Percentiles rank a stretch among this genome's conserved stretches.
Conservation (phyloP, 2,888 invertebrate genomes). For the Sepiola atlantica region DNA sequence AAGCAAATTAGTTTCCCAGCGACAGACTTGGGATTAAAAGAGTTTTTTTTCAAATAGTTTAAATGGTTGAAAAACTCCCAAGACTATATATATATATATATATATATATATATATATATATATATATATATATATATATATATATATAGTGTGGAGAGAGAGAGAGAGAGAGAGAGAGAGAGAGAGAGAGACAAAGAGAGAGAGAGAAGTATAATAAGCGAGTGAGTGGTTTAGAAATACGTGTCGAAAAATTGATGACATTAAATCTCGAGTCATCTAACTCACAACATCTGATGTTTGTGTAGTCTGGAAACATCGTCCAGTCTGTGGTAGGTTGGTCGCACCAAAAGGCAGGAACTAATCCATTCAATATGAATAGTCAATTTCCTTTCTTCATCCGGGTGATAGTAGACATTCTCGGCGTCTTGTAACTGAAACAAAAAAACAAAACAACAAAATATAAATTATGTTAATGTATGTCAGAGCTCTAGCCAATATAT, state of each 20-base stretch:
- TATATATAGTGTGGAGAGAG: too few species aligned
- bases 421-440: slow-evolving; percentile 77
- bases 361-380: slow-evolving; percentile 88
- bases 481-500: background rate
- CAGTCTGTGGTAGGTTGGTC: slow-evolving; percentile 87
- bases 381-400: slow-evolving; percentile 82
- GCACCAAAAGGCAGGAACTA: slow-evolving; percentile 86
- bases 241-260: too few species aligned
- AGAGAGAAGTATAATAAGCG: too few species aligned
- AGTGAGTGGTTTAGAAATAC: too few species aligned
- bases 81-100: too few species aligned
- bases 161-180: background rate
- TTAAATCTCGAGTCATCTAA: background rate
- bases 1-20: too few species aligned
- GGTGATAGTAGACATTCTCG: slow-evolving; percentile 81
- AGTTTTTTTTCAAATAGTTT: too few species aligned
- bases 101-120: too few species aligned
- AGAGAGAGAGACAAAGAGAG: background rate
- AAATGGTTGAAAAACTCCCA: too few species aligned
- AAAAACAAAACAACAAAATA: background rate
- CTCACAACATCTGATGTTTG: slow-evolving; percentile 88
- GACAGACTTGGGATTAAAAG: too few species aligned
- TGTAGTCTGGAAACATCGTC: slow-evolving; percentile 87
- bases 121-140: too few species aligned
- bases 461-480: background rate